Evolutionary conservation across 1,140 invertebrate species (phyloP).

Genomic region (Plutomurus gul): DNA sequence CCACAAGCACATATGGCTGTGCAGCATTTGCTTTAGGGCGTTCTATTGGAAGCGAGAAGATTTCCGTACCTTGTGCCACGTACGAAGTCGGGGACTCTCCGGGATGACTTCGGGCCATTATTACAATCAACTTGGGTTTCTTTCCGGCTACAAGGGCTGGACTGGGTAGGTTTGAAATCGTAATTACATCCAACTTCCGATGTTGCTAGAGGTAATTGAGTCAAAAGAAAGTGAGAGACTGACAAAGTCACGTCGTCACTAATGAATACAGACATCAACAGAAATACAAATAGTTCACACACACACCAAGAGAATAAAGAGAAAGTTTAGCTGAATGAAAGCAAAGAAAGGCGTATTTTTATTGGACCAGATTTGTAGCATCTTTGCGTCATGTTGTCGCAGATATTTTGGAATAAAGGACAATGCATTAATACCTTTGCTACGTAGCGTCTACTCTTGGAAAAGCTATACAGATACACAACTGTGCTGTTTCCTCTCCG

Average conservation of each 20-base stretch:
- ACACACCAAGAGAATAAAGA: not conserved
- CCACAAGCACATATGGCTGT: too few relatives aligned
- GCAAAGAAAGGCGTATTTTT: not conserved
- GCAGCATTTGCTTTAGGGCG: not conserved
- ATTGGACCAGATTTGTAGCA: not conserved
- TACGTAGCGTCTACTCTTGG: too few relatives aligned
- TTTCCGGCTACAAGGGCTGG: constrained; percentile 56
- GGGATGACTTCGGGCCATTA: constrained; percentile 84
- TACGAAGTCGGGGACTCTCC: constrained; percentile 92
- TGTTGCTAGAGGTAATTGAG: constrained; percentile 73
- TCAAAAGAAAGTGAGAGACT: constrained; percentile 15
- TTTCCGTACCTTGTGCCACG: constrained; percentile 79
- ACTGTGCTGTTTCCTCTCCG: too few relatives aligned
- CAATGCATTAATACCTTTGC: not conserved
- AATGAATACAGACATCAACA: not conserved
- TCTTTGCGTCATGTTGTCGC: not conserved
- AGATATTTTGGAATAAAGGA: not conserved
- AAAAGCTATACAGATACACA: too few relatives aligned
- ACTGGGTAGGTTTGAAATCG: constrained; percentile 69
- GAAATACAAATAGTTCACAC: not conserved
- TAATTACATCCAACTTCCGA: constrained; percentile 81
- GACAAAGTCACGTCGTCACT: not conserved
- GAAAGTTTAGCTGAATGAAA: not conserved
- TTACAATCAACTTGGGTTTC: constrained; percentile 72
- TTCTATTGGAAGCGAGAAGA: not conserved